These are phyloP conservation scores for Catostomus latipinnis DNA, from an alignment of 2,797 vertebrate genomes.

Conservation along the genomic window DNA sequence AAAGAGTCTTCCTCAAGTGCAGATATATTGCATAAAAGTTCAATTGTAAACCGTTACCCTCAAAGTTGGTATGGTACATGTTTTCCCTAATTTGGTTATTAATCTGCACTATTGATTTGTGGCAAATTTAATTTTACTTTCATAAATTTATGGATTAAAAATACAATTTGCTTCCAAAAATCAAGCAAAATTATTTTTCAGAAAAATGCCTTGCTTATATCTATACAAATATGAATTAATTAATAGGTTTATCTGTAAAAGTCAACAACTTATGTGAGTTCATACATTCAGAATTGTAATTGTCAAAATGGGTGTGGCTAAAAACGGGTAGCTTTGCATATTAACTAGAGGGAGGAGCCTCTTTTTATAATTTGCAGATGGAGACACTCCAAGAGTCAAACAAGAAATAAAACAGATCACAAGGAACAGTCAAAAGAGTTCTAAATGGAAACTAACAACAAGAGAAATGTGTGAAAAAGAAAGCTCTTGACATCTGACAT, in stretches of 20 bases:
- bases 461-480: neutral
- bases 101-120: too few relatives aligned
- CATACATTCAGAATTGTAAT: neutral
- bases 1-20: too few relatives aligned
- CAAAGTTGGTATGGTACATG: too few relatives aligned
- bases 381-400: neutral
- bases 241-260: neutral
- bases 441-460: neutral
- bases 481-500: neutral
- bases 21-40: too few relatives aligned
- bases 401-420: neutral
- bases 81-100: too few relatives aligned
- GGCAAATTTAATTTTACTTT: too few relatives aligned
- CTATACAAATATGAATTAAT: neutral
- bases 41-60: too few relatives aligned
- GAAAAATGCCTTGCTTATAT: neutral
- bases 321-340: slow-evolving; percentile 10
- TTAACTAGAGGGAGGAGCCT: slow-evolving; percentile 36
- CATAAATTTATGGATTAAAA: too few relatives aligned
- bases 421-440: neutral
- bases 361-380: neutral
- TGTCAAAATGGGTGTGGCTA: slow-evolving; percentile 1
- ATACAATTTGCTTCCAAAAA: too few relatives aligned
- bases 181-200: neutral
- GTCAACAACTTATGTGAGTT: too few relatives aligned